Evolutionary conservation across 1,140 invertebrate species (phyloP).

Genomic region (Drosophila teissieri): DNA sequence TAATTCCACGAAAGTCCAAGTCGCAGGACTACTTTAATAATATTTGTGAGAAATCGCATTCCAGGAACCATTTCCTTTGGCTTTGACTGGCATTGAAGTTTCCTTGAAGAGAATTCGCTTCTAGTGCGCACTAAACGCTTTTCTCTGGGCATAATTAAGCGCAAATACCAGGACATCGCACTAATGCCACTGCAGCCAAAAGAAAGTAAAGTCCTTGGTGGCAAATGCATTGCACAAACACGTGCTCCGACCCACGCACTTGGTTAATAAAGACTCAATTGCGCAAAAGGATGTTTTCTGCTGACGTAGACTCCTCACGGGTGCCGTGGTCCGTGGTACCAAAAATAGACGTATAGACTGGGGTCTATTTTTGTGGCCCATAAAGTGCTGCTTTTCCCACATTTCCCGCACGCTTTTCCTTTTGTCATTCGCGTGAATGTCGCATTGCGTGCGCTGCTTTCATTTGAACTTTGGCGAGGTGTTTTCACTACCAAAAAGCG

Average conservation of each 20-base stretch:
- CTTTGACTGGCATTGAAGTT: neutral
- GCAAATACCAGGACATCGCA: neutral
- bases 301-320: constrained; percentile 26
- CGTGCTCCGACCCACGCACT: constrained; percentile 7
- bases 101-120: neutral
- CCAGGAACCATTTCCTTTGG: neutral
- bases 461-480: constrained; percentile 43
- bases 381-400: constrained; percentile 32
- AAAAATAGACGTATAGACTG: constrained; percentile 55
- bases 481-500: constrained; percentile 2
- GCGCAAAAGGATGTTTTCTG: constrained; percentile 19
- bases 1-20: neutral
- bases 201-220: neutral
- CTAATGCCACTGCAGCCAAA: neutral
- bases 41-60: neutral
- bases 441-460: constrained; percentile 59
- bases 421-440: constrained; percentile 38
- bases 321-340: neutral
- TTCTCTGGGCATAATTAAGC: constrained; percentile 14
- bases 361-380: constrained; percentile 53
- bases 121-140: neutral
- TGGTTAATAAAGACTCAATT: constrained; percentile 26
- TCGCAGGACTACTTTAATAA: neutral
- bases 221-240: constrained; percentile 10
- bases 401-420: constrained; percentile 9